Percentiles rank a stretch among this genome's conserved stretches.
Evolutionary conservation across 2,888 invertebrate genomes (phyloP).

Genomic region (Zhuqinia jingwanae): DNA sequence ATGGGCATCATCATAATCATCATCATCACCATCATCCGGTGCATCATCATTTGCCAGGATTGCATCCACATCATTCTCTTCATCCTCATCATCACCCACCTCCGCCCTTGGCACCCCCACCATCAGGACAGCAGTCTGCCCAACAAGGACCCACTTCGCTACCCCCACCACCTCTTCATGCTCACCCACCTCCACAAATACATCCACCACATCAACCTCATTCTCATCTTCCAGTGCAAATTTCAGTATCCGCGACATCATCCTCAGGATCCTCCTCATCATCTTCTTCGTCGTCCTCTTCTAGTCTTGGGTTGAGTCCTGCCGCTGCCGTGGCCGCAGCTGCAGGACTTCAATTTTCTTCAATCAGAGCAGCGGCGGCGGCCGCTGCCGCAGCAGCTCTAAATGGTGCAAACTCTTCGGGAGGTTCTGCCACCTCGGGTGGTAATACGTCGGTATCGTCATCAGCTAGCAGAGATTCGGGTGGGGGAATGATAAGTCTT

Average conservation of each 20-base stretch:
- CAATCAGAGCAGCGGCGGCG: constrained; percentile 80
- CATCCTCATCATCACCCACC: constrained; percentile 69
- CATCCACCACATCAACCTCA: constrained; percentile 78
- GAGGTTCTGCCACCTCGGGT: not conserved
- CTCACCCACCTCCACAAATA: constrained; percentile 80
- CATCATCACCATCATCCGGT: constrained; percentile 76
- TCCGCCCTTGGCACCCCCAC: constrained; percentile 38
- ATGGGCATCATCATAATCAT: constrained; percentile 79
- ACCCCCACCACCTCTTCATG: constrained; percentile 80
- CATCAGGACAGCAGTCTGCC: constrained; percentile 15
- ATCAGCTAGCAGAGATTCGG: constrained; percentile 28
- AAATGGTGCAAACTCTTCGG: constrained; percentile 56
- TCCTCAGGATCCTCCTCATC: constrained; percentile 81
- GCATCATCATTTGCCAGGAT: constrained; percentile 79
- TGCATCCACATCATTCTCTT: constrained; percentile 66
- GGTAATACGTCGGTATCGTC: constrained; percentile 18
- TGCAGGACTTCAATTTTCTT: constrained; percentile 57
- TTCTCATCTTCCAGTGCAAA: constrained; percentile 32
- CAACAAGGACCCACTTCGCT: constrained; percentile 70
- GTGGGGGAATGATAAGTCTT: constrained; percentile 56
- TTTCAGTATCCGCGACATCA: constrained; percentile 80
- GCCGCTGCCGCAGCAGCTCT: constrained; percentile 81
- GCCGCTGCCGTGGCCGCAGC: constrained; percentile 75
- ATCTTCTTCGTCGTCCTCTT: constrained; percentile 60
- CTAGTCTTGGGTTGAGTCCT: constrained; percentile 43